Evolutionary conservation across 2,888 invertebrate genomes (phyloP), one percentile per base, ranked within the genome.

Genomic region (Plusia festucae): DNA sequence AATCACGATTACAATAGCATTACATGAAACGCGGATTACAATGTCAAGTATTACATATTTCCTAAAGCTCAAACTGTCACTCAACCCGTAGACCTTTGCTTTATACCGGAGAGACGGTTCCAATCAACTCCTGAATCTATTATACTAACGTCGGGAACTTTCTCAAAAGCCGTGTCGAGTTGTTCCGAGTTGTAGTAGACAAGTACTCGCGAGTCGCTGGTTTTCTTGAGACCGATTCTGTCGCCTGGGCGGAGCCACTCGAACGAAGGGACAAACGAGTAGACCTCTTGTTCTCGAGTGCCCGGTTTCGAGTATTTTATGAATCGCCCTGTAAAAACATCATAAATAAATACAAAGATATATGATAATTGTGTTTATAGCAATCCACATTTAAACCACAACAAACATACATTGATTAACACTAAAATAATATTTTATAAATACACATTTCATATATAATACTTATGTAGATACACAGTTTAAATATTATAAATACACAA

Each of bases 221-320:
- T 97, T 76, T 97, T 96, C 85, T 97, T 97, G 22, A 98, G 90
- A 0, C 98, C 98, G 34, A 98, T 95, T 60, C 97, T 96, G 89
- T 98, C 98, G 0, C 97, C 98, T 0, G 96, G 96, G 27, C 97
- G 96, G 15, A 99, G 91, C 97, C 98, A 98, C 77, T 98, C 97
- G 76, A 99, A 95, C 0, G 96, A 96, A 0, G 96, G 96, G 70
- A 94, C 87, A 11, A 91, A 89, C 0, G 90, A 85, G 7, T 70
- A 79, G 56, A 88, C 53, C 3, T 90, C 90, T 20, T 90, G 88
- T 55, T 84, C 80, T 0, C 85, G 81, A 0, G 79, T 74, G 0
- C 87, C 84, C 0, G 85, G 79, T 40, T 84, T 76, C 3, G 93
- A 87, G 72, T 90, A 91, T 66, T 89, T 90, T 73, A 94, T 83